These are phyloP conservation scores for Macrotus californicus DNA, from an alignment of 2,113 vertebrate genomes.

Conservation along the genomic window DNA sequence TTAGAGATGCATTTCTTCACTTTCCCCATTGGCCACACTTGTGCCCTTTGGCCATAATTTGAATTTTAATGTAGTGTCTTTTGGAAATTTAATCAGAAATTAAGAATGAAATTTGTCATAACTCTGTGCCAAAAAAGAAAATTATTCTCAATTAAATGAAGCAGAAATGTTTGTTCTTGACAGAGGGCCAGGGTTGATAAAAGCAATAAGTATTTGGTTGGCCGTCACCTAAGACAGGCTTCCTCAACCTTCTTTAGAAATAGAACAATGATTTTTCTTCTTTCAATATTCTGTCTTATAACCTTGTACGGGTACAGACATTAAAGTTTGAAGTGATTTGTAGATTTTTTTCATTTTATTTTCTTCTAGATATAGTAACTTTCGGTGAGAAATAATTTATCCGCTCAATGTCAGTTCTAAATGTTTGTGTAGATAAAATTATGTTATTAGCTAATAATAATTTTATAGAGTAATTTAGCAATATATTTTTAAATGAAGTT, in stretches of 20 bases:
- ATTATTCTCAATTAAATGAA: neutral
- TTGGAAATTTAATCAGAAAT: neutral
- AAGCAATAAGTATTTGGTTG: neutral
- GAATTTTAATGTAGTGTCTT: constrained; percentile 30
- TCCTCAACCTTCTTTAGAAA: constrained; percentile 7
- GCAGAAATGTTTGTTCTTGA: neutral
- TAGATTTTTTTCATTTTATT: constrained; percentile 23
- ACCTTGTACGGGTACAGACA: neutral
- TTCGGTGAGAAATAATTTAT: constrained; percentile 54
- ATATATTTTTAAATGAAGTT: constrained; percentile 67
- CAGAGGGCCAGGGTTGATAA: neutral
- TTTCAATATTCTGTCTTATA: neutral
- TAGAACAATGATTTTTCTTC: neutral
- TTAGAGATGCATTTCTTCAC: neutral
- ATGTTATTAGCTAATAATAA: constrained; percentile 47
- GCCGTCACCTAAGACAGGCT: neutral
- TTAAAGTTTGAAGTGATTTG: constrained; percentile 42
- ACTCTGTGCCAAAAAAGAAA: neutral
- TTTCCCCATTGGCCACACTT: neutral
- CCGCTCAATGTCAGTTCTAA: constrained; percentile 13
- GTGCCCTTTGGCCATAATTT: neutral
- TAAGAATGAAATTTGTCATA: constrained; percentile 42
- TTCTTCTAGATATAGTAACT: constrained; percentile 26
- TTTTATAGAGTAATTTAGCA: constrained; percentile 54
- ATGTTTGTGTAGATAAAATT: constrained; percentile 50